phyloP scores from a whole-genome alignment of 2,113 vertebrate species.

The Grammomys surdaster region DNA sequence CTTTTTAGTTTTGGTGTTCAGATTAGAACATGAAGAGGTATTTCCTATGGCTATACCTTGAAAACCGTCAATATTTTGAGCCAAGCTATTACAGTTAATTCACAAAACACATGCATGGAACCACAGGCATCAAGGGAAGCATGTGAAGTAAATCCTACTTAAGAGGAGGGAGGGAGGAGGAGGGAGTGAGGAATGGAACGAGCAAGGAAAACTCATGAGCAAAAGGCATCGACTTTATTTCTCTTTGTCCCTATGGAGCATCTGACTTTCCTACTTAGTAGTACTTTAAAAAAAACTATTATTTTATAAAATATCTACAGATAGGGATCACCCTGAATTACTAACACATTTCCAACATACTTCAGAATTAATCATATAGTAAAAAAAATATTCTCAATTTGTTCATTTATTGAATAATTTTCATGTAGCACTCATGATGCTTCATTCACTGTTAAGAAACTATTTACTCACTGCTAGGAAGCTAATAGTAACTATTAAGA shows the following conservation, averaged over 20 bases:
- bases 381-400: constrained; percentile 34
- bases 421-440: neutral
- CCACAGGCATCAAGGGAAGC: neutral
- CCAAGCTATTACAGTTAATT: constrained; percentile 50
- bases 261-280: neutral
- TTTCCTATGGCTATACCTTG: neutral
- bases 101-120: constrained; percentile 32
- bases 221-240: neutral
- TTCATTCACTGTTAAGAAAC: neutral
- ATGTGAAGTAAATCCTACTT: neutral
- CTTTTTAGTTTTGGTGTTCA: neutral
- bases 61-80: neutral
- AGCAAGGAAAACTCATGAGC: neutral
- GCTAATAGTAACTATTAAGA: neutral
- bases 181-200: neutral
- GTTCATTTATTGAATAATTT: constrained; percentile 14
- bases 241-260: neutral
- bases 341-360: neutral
- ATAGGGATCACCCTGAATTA: neutral
- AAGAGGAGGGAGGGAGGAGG: neutral
- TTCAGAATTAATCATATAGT: constrained; percentile 26
- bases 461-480: too few species aligned
- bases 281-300: neutral
- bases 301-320: constrained; percentile 21
- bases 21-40: constrained; percentile 13